A percentile compares a stretch with the other conserved stretches of the same genome.
phyloP scores from a whole-genome alignment of 2,888 invertebrate genomes.

The Caenorhabditis japonica region DNA sequence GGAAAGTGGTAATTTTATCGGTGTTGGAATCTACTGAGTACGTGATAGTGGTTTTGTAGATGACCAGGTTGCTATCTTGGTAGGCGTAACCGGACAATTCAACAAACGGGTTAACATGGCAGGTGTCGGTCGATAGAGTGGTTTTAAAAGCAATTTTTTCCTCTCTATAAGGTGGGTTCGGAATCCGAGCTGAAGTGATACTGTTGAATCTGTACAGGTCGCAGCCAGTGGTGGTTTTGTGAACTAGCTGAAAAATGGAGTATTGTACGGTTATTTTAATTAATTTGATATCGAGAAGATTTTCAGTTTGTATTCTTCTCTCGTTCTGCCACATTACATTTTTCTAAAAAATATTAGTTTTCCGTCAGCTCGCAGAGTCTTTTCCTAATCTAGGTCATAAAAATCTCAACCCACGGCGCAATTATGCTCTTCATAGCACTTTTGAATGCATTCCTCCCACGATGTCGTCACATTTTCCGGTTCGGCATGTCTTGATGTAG shows the following conservation, averaged over 20 bases:
- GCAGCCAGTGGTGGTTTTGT: neutral
- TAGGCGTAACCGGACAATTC: too few species aligned
- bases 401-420: neutral
- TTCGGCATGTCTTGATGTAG: neutral
- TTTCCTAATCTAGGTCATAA: neutral
- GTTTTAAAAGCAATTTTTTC: too few species aligned
- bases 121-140: too few species aligned
- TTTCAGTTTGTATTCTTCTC: too few species aligned
- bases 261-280: too few species aligned
- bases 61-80: too few species aligned
- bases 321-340: too few species aligned
- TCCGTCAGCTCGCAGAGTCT: too few species aligned
- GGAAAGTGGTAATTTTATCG: too few species aligned
- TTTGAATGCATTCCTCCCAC: neutral
- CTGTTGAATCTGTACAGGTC: neutral
- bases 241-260: neutral
- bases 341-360: too few species aligned
- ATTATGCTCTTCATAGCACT: neutral
- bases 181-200: neutral
- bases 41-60: neutral
- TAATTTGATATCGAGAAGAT: too few species aligned
- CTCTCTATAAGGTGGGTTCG: neutral
- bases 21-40: neutral
- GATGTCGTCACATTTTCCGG: neutral
- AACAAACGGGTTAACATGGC: too few species aligned